These are phyloP conservation scores for Notodonta ziczac DNA, from an alignment of 2,888 invertebrate species.

Conservation along the genomic window DNA sequence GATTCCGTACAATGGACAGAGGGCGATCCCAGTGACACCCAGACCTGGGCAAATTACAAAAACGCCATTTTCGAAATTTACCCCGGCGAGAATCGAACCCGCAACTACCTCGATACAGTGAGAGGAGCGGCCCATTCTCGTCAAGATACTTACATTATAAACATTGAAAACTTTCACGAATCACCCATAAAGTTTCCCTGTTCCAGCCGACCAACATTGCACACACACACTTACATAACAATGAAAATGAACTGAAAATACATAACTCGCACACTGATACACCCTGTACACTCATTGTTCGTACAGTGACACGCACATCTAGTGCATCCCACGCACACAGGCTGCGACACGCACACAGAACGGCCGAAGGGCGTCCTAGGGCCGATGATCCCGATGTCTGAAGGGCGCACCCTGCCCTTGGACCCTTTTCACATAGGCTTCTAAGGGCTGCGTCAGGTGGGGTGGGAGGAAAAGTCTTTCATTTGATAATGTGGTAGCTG, in stretches of 20 bases:
- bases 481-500: no score
- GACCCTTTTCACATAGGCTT: slow-evolving; percentile 29
- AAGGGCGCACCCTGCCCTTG: slow-evolving; percentile 47
- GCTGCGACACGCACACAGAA: slow-evolving; percentile 15
- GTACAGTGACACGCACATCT: slow-evolving; percentile 8
- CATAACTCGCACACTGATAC: slow-evolving; percentile 13
- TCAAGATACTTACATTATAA: no score
- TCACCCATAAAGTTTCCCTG: slow-evolving; percentile 1
- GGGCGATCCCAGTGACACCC: no score
- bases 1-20: no score
- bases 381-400: slow-evolving; percentile 46
- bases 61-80: no score
- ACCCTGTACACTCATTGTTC: slow-evolving; percentile 4
- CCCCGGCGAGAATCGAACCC: no score
- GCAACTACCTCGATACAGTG: no score
- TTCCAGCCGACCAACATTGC: not conserved
- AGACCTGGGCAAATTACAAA: no score
- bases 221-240: slow-evolving; percentile 17
- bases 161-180: not conserved
- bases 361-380: slow-evolving; percentile 37
- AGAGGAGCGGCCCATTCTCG: no score
- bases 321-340: slow-evolving; percentile 29
- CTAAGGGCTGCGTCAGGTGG: slow-evolving; percentile 8
- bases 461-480: not conserved
- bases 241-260: slow-evolving; percentile 15